These are phyloP conservation scores for Promerops cafer DNA, from an alignment of 2,113 vertebrate species.

Conservation along the genomic window DNA sequence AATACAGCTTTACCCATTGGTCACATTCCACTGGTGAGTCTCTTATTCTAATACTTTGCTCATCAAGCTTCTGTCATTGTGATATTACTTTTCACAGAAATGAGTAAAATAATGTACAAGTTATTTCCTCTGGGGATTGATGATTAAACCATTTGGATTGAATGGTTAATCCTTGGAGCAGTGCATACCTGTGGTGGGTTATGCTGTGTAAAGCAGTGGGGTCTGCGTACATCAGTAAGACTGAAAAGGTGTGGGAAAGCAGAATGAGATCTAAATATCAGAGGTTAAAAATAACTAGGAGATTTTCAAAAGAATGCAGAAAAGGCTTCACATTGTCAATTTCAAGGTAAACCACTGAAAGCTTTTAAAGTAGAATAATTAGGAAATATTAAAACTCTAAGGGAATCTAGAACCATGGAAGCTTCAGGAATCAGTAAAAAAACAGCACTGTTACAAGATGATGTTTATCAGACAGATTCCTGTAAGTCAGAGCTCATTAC, in stretches of 20 bases:
- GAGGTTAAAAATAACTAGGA: not conserved
- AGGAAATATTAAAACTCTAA: not conserved
- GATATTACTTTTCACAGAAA: not conserved
- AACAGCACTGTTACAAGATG: not conserved
- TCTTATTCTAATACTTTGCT: not conserved
- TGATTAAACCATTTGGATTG: not conserved
- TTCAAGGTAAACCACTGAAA: not conserved
- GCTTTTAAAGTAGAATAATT: not conserved
- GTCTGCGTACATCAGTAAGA: not conserved
- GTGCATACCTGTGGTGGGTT: not conserved
- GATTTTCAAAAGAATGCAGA: not conserved
- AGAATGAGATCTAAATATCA: not conserved
- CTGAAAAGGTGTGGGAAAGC: not conserved
- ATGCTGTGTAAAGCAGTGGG: not conserved
- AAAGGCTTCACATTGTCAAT: not conserved
- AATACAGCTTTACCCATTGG: not conserved
- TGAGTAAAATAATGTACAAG: not conserved
- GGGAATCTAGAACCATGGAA: not conserved
- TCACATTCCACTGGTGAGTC: not conserved
- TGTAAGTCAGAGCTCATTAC: not conserved
- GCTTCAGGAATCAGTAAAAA: not conserved
- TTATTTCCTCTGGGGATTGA: not conserved
- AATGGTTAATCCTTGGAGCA: not conserved
- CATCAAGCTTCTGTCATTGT: not conserved
- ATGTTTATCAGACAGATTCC: not conserved